These are phyloP conservation scores for Anarhynchus alexandrinus DNA, from an alignment of 2,113 vertebrate genomes.

Conservation along the genomic window DNA sequence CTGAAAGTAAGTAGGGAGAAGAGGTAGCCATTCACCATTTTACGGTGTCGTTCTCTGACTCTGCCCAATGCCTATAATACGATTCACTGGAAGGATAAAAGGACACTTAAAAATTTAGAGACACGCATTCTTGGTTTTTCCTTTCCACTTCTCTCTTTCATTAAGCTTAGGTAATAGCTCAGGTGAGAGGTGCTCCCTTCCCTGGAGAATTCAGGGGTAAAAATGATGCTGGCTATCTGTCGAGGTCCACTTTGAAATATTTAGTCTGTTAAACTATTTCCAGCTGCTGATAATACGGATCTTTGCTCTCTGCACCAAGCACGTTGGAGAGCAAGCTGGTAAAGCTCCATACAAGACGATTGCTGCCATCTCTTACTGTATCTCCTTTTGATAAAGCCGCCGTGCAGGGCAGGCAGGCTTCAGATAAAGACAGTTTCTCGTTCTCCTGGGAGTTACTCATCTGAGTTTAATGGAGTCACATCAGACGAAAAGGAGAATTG, in stretches of 20 bases:
- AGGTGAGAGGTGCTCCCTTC: neutral
- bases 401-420: neutral
- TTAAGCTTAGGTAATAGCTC: neutral
- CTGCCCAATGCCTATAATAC: neutral
- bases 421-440: neutral
- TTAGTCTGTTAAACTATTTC: neutral
- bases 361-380: neutral
- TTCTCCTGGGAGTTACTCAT: neutral
- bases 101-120: neutral
- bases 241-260: neutral
- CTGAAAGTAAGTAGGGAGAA: neutral
- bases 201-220: neutral
- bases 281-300: neutral
- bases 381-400: neutral
- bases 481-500: neutral
- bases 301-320: neutral
- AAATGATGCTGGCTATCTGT: neutral
- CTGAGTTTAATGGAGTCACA: neutral
- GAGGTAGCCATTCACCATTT: neutral
- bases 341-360: neutral
- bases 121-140: neutral
- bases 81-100: neutral
- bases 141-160: neutral
- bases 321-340: neutral
- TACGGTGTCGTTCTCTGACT: neutral